Evolutionary conservation across 2,797 vertebrate genomes (phyloP).

Genomic region (Anas flavirostris): DNA sequence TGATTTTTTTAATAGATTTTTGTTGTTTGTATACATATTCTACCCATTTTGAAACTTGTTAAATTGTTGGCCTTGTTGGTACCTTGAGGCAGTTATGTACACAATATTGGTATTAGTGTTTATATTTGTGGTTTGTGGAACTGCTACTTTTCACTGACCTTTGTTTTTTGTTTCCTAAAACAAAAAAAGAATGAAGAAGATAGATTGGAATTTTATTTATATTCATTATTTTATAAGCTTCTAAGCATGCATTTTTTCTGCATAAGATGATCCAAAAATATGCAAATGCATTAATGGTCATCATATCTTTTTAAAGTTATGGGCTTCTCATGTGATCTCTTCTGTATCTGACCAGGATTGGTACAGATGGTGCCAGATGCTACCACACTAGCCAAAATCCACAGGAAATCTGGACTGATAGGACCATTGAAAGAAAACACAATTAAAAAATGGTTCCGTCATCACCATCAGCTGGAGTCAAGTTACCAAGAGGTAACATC

Average conservation of each 20-base stretch:
- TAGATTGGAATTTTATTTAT: background rate
- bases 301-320: background rate
- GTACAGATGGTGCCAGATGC: constrained; percentile 81
- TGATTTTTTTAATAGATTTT: background rate
- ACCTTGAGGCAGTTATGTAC: background rate
- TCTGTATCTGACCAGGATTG: constrained; percentile 65
- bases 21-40: background rate
- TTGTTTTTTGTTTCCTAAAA: background rate
- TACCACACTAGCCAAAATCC: constrained; percentile 78
- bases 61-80: background rate
- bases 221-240: background rate
- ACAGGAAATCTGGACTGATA: constrained; percentile 75
- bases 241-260: background rate
- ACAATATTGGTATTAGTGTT: background rate
- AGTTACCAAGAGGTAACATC: constrained; percentile 76
- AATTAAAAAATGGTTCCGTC: constrained; percentile 80
- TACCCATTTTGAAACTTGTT: background rate
- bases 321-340: constrained; percentile 20
- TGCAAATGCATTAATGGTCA: background rate
- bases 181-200: background rate
- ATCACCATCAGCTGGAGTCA: constrained; percentile 72
- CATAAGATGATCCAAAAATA: background rate
- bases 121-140: background rate
- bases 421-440: constrained; percentile 80
- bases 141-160: background rate